Evolutionary conservation across 2,888 invertebrate genomes (phyloP), one percentile per base, ranked within the genome.

Genomic region (Acleris holmiana): DNA sequence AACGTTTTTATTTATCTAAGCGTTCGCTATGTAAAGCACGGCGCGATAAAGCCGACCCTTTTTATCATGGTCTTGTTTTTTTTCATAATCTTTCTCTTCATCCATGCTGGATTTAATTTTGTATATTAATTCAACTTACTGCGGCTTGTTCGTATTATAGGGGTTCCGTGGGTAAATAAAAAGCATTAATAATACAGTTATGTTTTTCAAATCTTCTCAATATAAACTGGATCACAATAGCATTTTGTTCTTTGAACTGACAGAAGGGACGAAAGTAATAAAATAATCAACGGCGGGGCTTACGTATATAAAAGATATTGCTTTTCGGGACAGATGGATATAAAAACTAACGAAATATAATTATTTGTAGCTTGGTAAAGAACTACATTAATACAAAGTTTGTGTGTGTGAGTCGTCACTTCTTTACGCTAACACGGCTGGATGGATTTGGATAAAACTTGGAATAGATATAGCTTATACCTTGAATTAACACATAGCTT

Each of bases 21-120:
- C 64, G 53, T 64, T 64, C 49, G 53, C 58, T 54, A 49, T 54
- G 53, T 48, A 47, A 58, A 62, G 55, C 19, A 15, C 58, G 60
- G 48, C 47, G 53, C 58, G 64, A 58, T 64, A 64, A 62, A 40
- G 18, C 23, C 54, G 58, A 48, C 41, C 64, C 64, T 54, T 58
- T 63, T 64, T 64, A 59, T 64, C 58, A 21, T 15, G 10, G 29
- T 41, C 47, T 18, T 47, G 23, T 44, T 57, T 56, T 62, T n/a
- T 58, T 58, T 58, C 50, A 57, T 63, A 63, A 64, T 59, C 58
- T 53, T 48, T 35, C 41, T 44, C 46, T 47, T 59, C 54, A 59
- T 64, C 29, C 58, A 4, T 17, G 18, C 46, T 15, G 46, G 53
- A 57, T 58, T 64, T 64, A 25, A 64, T 64, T 64, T 41, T 46